Percentiles rank a stretch among this genome's conserved stretches.
Conservation (phyloP, 1,140 invertebrate species). For the Microplitis demolitor region DNA sequence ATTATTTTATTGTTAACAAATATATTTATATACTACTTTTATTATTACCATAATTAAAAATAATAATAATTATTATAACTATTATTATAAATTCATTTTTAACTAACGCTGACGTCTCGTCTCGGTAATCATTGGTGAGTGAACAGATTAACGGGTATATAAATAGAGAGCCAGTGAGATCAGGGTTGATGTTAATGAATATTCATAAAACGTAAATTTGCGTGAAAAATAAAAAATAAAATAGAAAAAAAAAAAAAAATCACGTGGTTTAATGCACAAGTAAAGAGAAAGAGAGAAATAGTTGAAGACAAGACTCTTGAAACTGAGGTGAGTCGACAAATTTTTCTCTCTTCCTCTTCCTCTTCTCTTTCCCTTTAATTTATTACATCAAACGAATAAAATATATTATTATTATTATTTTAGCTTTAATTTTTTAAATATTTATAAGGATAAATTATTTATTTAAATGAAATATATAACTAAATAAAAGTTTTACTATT, state of each 20-base stretch:
- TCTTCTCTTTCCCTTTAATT: too few relatives aligned
- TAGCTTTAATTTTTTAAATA: too few relatives aligned
- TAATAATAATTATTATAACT: neutral
- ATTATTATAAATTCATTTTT: neutral
- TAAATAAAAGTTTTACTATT: neutral
- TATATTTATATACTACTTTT: neutral
- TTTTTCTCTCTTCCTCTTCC: slow-evolving; percentile 7
- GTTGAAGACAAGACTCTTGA: slow-evolving; percentile 9
- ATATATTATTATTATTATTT: neutral
- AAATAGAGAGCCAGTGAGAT: neutral
- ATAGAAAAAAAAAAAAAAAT: neutral
- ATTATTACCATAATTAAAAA: neutral
- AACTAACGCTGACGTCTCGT: neutral
- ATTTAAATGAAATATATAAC: too few relatives aligned
- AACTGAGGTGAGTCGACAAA: slow-evolving; percentile 43
- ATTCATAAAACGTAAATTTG: slow-evolving; percentile 2
- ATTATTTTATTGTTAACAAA: neutral
- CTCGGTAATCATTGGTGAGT: slow-evolving; percentile 8
- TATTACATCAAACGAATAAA: too few relatives aligned
- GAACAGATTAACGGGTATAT: neutral
- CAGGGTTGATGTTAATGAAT: neutral
- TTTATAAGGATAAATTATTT: too few relatives aligned
- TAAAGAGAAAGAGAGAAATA: neutral
- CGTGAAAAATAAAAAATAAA: neutral
- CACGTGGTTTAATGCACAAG: too few relatives aligned